These are phyloP conservation scores for Anticlea derivata DNA, from an alignment of 2,888 invertebrate species.

Conservation along the genomic window DNA sequence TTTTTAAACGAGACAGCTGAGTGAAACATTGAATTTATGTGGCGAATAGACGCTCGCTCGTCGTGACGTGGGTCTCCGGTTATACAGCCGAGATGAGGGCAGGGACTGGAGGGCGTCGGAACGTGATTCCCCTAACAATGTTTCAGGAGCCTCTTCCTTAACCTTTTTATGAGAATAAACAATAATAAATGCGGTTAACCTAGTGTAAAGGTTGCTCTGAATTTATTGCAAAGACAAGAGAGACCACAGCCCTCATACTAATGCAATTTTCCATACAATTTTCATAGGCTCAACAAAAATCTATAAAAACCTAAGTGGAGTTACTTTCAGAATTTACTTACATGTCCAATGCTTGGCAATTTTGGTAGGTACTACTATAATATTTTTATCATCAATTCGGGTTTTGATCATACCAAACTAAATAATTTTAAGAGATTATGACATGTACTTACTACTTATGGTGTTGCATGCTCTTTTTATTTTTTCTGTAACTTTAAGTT, in stretches of 20 bases:
- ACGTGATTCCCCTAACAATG: conserved; percentile 30
- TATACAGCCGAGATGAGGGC: conserved; percentile 11
- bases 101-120: conserved; percentile 8
- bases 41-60: conserved; percentile 21
- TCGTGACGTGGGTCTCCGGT: conserved; percentile 31
- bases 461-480: too few species aligned
- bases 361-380: too few species aligned
- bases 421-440: too few species aligned
- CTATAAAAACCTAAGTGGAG: background rate
- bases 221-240: background rate
- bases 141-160: conserved; percentile 16
- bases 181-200: conserved; percentile 10
- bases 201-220: background rate
- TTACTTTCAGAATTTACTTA: background rate
- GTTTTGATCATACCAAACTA: too few species aligned
- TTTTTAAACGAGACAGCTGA: conserved; percentile 26
- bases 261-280: too few species aligned
- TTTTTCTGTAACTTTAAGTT: too few species aligned
- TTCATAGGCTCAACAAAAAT: too few species aligned
- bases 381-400: too few species aligned
- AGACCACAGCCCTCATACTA: too few species aligned
- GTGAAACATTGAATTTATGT: conserved; percentile 29
- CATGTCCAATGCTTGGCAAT: too few species aligned
- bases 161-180: conserved; percentile 23
- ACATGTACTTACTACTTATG: too few species aligned